Conservation (phyloP, 2,888 invertebrate species). For the Rotaria magnacalcarata region DNA sequence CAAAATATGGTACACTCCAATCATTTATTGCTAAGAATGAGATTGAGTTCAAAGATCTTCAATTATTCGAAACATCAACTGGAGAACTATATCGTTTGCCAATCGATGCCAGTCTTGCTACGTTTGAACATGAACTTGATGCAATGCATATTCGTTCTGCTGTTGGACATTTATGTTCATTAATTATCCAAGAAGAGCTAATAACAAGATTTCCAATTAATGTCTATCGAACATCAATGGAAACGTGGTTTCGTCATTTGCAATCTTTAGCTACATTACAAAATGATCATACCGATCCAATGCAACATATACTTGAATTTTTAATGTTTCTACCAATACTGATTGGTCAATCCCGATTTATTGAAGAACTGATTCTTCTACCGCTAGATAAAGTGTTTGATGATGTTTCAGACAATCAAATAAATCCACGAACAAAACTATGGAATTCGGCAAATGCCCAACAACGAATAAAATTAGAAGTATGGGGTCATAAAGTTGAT, state of each 20-base stretch:
- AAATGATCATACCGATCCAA: not conserved
- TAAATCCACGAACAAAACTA: not conserved
- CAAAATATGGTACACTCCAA: not conserved
- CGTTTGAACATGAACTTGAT: not conserved
- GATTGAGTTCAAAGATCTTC: not conserved
- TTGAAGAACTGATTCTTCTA: not conserved
- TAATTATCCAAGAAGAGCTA: not conserved
- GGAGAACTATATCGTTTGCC: not conserved
- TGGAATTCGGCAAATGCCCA: not conserved
- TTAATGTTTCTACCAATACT: not conserved
- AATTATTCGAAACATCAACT: not conserved
- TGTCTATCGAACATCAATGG: constrained; percentile 4
- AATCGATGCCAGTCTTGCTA: not conserved
- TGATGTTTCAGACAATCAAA: not conserved
- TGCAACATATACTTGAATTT: not conserved
- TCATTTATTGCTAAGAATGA: not conserved
- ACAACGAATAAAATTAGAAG: not conserved
- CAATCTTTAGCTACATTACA: not conserved
- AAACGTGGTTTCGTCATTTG: not conserved
- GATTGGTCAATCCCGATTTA: not conserved
- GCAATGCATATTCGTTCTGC: not conserved
- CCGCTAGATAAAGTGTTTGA: not conserved
- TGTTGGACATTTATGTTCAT: not conserved
- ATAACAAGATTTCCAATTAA: not conserved
- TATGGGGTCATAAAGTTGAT: not conserved